Base-by-base conservation (phyloP, 2,113 vertebrate species). In the Polyodon spathula region DNA sequence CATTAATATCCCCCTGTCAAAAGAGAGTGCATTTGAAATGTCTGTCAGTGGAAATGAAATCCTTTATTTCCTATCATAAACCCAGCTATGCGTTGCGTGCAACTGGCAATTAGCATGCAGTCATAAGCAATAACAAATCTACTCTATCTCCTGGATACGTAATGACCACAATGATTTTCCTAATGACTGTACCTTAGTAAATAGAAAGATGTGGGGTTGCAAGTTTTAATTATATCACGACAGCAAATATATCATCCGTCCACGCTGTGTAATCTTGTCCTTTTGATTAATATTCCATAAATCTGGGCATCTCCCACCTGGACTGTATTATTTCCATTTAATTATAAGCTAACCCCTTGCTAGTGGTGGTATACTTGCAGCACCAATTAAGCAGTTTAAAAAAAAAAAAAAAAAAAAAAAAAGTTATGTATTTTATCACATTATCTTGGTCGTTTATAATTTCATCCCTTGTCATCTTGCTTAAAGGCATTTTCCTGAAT, bases 1-100 rank as follows among this genome's bases (percentile, higher is more conserved):
- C 27, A 54, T 54, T 54, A 54, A 54, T 54, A 54, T 54, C 27
- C 16, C 5, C 53, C 7, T 2, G 53, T 54, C n/a, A 54, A 54
- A 54, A 54, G 4, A 54, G 53, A 37, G 16, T 4, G 5, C 53
- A 54, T 54, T 54, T 54, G 53, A 17, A 54, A 17, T 54, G 9
- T 54, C 15, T 54, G 53, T 54, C 53, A 4, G n/a, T 2, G 12
- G 53, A 54, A 15, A 54, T 54, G 5, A 54, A 54, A 16, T 54
- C 53, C 27, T 54, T 54, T 54, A 54, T 54, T 54, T 54, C 53
- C 53, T 16, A 54, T 54, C 16, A 54, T 54, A 27, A 15, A 54
- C 53, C 37, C n/a, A 54, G 27, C 27, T 14, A 54, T 17, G n/a
- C 53, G 6, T 54, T 54, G n/a, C 11, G 16, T 27, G 12, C 53